Percentiles rank a stretch among this genome's conserved stretches.
Conservation (phyloP, 2,113 vertebrate genomes). For the Piaya cayana region DNA sequence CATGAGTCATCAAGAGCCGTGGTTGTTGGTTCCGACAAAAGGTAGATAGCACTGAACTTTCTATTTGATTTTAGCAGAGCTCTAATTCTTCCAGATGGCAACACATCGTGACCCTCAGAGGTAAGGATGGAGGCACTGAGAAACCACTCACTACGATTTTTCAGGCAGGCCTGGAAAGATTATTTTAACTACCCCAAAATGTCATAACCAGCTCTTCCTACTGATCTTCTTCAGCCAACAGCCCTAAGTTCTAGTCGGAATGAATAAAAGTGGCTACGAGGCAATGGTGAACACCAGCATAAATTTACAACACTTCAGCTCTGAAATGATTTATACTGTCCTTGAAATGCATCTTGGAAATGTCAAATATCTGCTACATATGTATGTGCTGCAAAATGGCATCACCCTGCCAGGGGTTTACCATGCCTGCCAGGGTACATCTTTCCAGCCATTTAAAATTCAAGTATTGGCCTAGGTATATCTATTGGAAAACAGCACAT, state of each 20-base stretch:
- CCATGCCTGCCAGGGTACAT: background rate
- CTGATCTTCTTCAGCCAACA: background rate
- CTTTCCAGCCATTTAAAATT: constrained; percentile 5
- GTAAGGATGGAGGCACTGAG: background rate
- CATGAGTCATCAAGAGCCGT: background rate
- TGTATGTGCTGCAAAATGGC: background rate
- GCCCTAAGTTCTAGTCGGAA: background rate
- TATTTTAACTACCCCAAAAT: background rate
- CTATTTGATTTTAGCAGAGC: background rate
- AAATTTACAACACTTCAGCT: constrained; percentile 1
- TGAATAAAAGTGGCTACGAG: background rate
- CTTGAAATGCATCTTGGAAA: constrained; percentile 44
- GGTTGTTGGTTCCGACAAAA: background rate
- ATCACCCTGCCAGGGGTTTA: background rate
- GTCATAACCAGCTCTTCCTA: background rate
- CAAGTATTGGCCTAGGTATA: background rate
- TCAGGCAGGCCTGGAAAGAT: background rate
- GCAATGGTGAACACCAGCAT: background rate
- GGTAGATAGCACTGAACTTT: background rate
- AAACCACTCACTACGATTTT: background rate
- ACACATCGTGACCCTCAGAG: background rate
- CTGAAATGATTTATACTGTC: constrained; percentile 21
- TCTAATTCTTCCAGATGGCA: background rate
- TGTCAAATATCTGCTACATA: constrained; percentile 33
- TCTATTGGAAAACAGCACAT: background rate